phyloP scores from a whole-genome alignment of 2,113 vertebrate species.

The Odontesthes bonariensis region DNA sequence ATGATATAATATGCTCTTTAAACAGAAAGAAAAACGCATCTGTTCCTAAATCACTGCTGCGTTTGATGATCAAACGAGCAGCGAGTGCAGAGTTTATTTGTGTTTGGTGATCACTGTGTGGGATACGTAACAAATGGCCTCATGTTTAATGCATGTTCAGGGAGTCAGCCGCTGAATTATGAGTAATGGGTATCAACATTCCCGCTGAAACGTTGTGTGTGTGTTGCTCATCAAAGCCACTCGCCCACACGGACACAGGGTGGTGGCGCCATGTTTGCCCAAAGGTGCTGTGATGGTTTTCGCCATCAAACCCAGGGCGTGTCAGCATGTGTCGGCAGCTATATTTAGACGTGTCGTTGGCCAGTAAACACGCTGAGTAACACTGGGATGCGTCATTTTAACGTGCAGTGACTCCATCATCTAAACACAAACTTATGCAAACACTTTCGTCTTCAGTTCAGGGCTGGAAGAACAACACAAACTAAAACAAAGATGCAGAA shows the following conservation, averaged over 20 bases:
- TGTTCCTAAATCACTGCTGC: not conserved
- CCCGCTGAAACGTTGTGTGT: not conserved
- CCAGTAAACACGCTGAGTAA: constrained; percentile 70
- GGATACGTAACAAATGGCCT: constrained; percentile 15
- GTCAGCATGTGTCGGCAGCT: constrained; percentile 28
- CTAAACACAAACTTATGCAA: constrained; percentile 14
- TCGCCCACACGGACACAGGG: not conserved
- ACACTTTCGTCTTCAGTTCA: not conserved
- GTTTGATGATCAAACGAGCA: not conserved
- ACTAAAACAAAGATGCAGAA: no score
- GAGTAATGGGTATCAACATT: constrained; percentile 24
- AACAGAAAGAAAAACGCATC: not conserved
- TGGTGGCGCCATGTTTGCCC: constrained; percentile 44
- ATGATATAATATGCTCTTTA: not conserved
- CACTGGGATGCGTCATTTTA: constrained; percentile 55
- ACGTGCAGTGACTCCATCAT: constrained; percentile 35
- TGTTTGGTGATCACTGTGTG: constrained; percentile 31
- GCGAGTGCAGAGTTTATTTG: not conserved
- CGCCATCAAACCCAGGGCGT: constrained; percentile 29
- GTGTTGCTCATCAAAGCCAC: not conserved
- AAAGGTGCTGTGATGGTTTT: constrained; percentile 47
- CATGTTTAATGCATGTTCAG: constrained; percentile 55
- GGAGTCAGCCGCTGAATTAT: constrained; percentile 27
- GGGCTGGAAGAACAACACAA: no score
- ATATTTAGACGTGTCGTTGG: constrained; percentile 60